phyloP scores from a whole-genome alignment of 2,888 invertebrate species.

The Malacosoma neustria region DNA sequence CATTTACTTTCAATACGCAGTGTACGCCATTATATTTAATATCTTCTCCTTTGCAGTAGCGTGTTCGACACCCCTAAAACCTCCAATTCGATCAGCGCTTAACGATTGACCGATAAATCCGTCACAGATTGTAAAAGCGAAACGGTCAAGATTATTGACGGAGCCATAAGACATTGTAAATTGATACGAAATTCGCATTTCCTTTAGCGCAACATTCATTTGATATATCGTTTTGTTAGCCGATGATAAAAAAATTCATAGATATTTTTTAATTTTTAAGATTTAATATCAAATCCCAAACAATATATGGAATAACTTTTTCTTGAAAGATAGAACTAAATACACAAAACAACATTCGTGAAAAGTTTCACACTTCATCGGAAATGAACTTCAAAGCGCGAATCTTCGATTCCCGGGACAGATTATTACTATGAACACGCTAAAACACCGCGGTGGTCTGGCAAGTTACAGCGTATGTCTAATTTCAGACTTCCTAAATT shows the following conservation, averaged over 20 bases:
- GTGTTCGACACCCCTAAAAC: slow-evolving; percentile 3
- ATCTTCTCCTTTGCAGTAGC: too few relatives aligned
- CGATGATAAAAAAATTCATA: background rate
- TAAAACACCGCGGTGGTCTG: background rate
- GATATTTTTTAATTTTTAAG: too few relatives aligned
- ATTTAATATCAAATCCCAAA: too few relatives aligned
- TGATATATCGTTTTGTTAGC: too few relatives aligned
- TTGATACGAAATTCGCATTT: too few relatives aligned
- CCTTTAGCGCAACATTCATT: too few relatives aligned
- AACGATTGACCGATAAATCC: slow-evolving; percentile 21
- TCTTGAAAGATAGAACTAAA: too few relatives aligned
- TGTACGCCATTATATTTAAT: too few relatives aligned
- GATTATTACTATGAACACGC: background rate
- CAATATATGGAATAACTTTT: too few relatives aligned
- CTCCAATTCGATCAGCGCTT: slow-evolving; percentile 17
- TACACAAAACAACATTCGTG: too few relatives aligned
- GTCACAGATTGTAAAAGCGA: slow-evolving; percentile 24
- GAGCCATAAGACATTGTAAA: background rate
- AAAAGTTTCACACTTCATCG: background rate
- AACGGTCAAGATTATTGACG: slow-evolving; percentile 3
- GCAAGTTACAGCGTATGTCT: background rate
- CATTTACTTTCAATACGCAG: too few relatives aligned
- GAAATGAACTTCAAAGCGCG: background rate
- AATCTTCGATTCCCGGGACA: background rate
- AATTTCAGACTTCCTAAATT: background rate